Evolutionary conservation across 2,113 vertebrate species (phyloP), one percentile per base, ranked within the genome.

Genomic region (Dipodomys merriami): DNA sequence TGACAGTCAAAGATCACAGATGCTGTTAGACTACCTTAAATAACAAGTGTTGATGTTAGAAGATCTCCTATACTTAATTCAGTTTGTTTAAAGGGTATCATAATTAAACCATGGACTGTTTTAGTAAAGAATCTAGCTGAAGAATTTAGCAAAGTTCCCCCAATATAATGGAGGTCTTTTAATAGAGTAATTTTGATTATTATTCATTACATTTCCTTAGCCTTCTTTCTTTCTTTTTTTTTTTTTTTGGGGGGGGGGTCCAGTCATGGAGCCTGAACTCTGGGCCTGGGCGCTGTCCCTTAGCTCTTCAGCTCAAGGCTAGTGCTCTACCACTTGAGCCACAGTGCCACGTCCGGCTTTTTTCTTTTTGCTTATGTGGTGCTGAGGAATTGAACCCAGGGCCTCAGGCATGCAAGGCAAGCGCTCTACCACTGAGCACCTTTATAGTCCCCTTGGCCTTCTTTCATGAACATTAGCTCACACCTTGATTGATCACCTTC

Each of bases 111-210:
- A 77, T 44, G 64, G 57, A 20, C 57, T 76, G 33, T 33, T 64
- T 86, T 65, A 76, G n/a, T 71, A 81, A 53, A 85, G 4, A 13
- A 53, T 77, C 7, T 87, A 18, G 53, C 3, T 86, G 19, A 80
- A 30, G 23, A 83, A 83, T 83, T 90, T 86, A 73, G 6, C 25
- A 83, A 12, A 74, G 49, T 53, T 86, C 57, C 23, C 49, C 20
- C 46, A 86, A 25, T 30, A 69, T 53, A 79, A 69, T 20, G 53
- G 29, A 69, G 16, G 62, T 2, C 0, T 71, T 39, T 91, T 57
- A 77, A 33, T 30, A 84, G 35, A 88, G 12, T 60, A 73, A 92
- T 92, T 68, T 90, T 90, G 20, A 83, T 71, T 74, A 39, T n/a
- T 18, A 44, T 68, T 83, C 65, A 78, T 78, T 29, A 25, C 60